These are phyloP conservation scores for Ariopsis seemanni DNA, from an alignment of 2,113 vertebrate genomes.

Conservation along the genomic window DNA sequence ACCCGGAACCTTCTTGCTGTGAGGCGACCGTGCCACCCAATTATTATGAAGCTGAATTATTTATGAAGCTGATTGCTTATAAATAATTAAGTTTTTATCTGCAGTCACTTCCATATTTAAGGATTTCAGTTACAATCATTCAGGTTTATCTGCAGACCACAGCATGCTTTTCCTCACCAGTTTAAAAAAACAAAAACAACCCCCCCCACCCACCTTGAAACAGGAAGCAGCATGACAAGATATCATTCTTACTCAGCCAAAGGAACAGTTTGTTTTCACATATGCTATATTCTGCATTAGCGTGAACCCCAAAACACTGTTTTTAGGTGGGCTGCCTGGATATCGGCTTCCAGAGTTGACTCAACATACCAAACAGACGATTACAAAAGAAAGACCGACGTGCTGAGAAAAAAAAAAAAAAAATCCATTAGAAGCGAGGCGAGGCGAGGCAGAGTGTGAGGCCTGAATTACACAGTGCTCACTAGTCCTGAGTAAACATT, in stretches of 20 bases:
- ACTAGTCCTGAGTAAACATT: slow-evolving; percentile 32
- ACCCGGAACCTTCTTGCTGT: too few relatives aligned
- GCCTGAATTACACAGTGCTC: slow-evolving; percentile 13
- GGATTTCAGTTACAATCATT: not conserved
- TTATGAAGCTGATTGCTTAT: not conserved
- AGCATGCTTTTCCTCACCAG: not conserved
- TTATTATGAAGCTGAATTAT: too few relatives aligned
- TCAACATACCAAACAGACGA: not conserved
- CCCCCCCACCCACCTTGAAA: not conserved
- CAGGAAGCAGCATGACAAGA: not conserved
- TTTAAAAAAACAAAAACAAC: not conserved
- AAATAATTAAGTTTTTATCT: not conserved
- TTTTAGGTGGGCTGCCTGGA: not conserved
- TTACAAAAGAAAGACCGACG: not conserved
- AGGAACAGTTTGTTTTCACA: not conserved
- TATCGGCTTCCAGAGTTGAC: not conserved
- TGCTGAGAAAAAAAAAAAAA: not conserved
- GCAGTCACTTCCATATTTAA: not conserved
- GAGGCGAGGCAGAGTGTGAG: not conserved
- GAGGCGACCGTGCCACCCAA: too few relatives aligned
- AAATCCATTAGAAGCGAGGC: not conserved
- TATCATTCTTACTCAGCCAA: not conserved
- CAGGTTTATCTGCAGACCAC: not conserved
- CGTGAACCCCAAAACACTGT: not conserved
- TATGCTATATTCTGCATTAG: too few relatives aligned